Evolutionary conservation across 2,113 vertebrate genomes (phyloP).

Genomic region (Stegastes partitus): DNA sequence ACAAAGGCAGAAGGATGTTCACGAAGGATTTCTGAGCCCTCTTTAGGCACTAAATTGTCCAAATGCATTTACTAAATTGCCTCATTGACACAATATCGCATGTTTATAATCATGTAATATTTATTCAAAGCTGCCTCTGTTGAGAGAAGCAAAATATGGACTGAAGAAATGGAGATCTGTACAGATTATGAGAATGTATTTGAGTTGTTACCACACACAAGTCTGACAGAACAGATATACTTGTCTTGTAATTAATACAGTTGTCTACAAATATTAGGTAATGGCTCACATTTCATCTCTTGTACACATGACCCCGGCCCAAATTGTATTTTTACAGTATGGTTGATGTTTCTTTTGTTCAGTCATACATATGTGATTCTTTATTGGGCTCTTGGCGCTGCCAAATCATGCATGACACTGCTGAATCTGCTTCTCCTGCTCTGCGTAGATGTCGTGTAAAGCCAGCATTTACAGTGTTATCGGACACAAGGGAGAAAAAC

Average conservation of each 20-base stretch:
- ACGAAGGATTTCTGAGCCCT: not conserved
- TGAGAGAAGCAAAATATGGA: not conserved
- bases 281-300: constrained; percentile 10
- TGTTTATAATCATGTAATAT: not conserved
- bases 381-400: not conserved
- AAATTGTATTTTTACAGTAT: not conserved
- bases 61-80: not conserved
- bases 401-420: not conserved
- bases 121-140: not conserved
- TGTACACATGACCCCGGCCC: not conserved
- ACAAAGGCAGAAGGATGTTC: not conserved
- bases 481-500: not conserved
- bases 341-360: too few species aligned
- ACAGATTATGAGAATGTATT: too few species aligned
- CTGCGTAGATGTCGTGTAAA: not conserved
- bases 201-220: too few species aligned
- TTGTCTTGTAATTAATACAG: not conserved
- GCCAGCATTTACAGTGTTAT: not conserved
- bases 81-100: not conserved
- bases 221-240: not conserved
- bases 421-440: not conserved
- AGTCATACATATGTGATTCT: not conserved
- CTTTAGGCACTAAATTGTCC: not conserved
- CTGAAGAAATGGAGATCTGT: not conserved
- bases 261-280: constrained; percentile 9